Base-by-base conservation (phyloP, 1,140 invertebrate species). In the Parapsyche elsis region DNA sequence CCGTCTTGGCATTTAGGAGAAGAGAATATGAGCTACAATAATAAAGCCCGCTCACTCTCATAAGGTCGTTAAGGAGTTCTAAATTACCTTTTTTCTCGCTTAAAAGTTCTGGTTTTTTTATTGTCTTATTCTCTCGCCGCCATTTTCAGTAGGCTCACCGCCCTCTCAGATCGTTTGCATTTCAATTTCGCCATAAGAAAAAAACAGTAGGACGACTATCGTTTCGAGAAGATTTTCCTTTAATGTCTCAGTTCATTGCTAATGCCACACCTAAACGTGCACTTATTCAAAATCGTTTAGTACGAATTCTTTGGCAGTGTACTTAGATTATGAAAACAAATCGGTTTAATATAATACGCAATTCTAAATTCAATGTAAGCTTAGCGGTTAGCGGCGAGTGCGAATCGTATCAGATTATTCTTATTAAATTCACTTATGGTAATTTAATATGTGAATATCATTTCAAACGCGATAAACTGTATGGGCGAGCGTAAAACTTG, bases 61-160 rank as follows among this genome's bases (percentile, higher is more conserved):
- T 64, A 64, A 64, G 75, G 75, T 77, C 75, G 75, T 77, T 77
- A 77, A 77, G 75, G 75, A 77, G 21, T 77, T 77, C 16, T 77
- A 59, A 77, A 77, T 77, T 77, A 67, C 75, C 75, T 77, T 77
- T 77, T 77, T 77, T 30, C 26, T 77, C 75, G 57, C 59, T 77
- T 77, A 77, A 77, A 77, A 77, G 75, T 77, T 77, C 75, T 77
- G 75, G 57, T 77, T 77, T 77, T 67, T 77, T 77, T 77, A 77
- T 77, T 77, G 75, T 77, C 75, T 77, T 77, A 77, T 77, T 77
- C 75, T 77, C 64, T 16, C 49, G 14, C 12, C 26, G 19, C 30
- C 45, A 14, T 38, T 19, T 53, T 45, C 59, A 2, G 75, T 77
- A 77, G 75, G 75, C 75, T 77, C 75, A 30, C 53, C 75, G 75